Percentiles rank a stretch among this genome's conserved stretches.
Evolutionary conservation across 2,113 vertebrate species (phyloP).

Genomic region (Podiceps cristatus): DNA sequence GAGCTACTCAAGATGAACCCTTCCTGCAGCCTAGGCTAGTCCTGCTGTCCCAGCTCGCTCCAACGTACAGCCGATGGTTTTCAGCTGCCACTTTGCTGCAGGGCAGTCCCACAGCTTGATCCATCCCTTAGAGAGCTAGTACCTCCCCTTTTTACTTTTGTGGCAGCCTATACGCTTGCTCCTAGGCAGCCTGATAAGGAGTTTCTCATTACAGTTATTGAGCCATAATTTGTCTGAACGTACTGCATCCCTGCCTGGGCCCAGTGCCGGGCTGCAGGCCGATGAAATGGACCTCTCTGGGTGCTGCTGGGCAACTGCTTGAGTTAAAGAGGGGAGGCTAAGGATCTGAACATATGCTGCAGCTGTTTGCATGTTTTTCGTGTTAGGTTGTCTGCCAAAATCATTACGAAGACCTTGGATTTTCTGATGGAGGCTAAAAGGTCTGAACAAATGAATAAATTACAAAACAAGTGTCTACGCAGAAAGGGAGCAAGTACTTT

Average conservation of each 20-base stretch:
- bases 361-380: neutral
- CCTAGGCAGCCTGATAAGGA: neutral
- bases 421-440: neutral
- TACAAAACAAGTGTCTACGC: neutral
- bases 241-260: accelerated
- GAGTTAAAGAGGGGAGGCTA: neutral
- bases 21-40: neutral
- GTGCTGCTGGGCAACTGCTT: neutral
- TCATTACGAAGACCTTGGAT: neutral
- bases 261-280: accelerated
- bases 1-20: neutral
- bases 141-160: neutral
- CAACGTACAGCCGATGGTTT: neutral
- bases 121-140: neutral
- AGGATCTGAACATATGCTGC: neutral
- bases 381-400: neutral
- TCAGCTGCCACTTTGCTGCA: neutral
- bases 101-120: neutral
- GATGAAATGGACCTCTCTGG: accelerated
- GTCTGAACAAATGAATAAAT: neutral
- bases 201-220: neutral
- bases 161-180: neutral
- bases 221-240: accelerated
- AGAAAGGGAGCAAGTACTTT: neutral
- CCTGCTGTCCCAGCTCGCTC: neutral